A percentile compares a stretch with the other conserved stretches of the same genome.
phyloP scores from a whole-genome alignment of 2,888 invertebrate species.

The Nineta flava region DNA sequence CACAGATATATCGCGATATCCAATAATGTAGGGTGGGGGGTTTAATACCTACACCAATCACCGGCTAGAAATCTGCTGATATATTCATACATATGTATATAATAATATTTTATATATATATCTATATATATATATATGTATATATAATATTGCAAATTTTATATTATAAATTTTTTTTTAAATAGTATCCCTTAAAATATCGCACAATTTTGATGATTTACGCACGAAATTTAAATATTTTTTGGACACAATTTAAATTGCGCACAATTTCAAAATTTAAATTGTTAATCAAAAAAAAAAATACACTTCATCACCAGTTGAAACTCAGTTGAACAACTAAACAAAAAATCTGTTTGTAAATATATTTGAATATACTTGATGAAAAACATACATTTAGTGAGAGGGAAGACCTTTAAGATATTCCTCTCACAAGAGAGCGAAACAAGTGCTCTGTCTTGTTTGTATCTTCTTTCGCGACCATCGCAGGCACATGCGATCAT shows the following conservation, averaged over 20 bases:
- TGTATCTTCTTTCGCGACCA: neutral
- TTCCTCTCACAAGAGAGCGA: too few species aligned
- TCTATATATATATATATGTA: conserved; percentile 21
- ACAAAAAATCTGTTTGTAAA: too few species aligned
- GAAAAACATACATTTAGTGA: too few species aligned
- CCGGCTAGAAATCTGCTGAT: conserved; percentile 20
- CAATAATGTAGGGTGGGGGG: conserved; percentile 10
- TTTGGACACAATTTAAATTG: too few species aligned
- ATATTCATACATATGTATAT: conserved; percentile 29
- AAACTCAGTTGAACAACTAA: too few species aligned
- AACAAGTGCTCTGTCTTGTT: neutral
- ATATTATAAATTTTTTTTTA: conserved; percentile 1
- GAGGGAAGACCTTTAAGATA: too few species aligned
- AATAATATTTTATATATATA: conserved; percentile 33
- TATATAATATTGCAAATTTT: neutral
- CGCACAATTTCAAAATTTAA: too few species aligned
- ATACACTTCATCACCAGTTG: too few species aligned
- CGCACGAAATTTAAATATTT: too few species aligned
- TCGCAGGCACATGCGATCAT: conserved; percentile 1
- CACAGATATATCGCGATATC: conserved; percentile 5
- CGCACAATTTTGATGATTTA: too few species aligned
- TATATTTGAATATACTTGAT: too few species aligned
- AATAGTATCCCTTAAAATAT: neutral
- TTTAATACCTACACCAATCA: conserved; percentile 19
- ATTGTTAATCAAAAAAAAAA: too few species aligned